Conservation (phyloP, 1,140 invertebrate genomes). For the Neodiprion fabricii region DNA sequence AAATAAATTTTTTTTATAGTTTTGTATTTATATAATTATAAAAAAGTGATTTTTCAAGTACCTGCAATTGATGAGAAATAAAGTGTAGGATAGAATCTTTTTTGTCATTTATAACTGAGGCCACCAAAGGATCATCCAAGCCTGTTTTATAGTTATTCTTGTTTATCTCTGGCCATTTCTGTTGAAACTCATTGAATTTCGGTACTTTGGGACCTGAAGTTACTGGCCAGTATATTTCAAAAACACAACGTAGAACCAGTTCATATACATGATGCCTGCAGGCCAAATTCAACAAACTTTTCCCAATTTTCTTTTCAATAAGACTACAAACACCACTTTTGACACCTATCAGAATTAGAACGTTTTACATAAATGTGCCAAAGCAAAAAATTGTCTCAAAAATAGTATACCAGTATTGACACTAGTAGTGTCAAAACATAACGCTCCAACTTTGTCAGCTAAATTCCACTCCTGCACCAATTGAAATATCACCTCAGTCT, state of each 20-base stretch:
- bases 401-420: conserved; percentile 18
- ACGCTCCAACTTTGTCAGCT: conserved; percentile 11
- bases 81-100: no score
- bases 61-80: no score
- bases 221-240: conserved; percentile 27
- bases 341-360: conserved; percentile 17
- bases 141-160: no score
- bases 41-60: no score
- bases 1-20: no score
- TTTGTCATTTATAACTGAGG: no score
- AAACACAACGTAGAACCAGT: conserved; percentile 36
- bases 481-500: conserved; percentile 19
- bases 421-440: conserved; percentile 22
- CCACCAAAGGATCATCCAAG: no score
- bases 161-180: no score
- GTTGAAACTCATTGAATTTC: no score
- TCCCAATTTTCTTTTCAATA: conserved; percentile 27
- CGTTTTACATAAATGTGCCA: conserved; percentile 13
- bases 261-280: conserved; percentile 45
- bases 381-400: conserved; percentile 12
- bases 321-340: conserved; percentile 28
- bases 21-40: no score
- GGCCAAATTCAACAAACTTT: conserved; percentile 28
- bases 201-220: no score
- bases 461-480: conserved; percentile 20